These are phyloP conservation scores for Coregonus sp. DNA, from an alignment of 2,797 vertebrate species.

Conservation along the genomic window DNA sequence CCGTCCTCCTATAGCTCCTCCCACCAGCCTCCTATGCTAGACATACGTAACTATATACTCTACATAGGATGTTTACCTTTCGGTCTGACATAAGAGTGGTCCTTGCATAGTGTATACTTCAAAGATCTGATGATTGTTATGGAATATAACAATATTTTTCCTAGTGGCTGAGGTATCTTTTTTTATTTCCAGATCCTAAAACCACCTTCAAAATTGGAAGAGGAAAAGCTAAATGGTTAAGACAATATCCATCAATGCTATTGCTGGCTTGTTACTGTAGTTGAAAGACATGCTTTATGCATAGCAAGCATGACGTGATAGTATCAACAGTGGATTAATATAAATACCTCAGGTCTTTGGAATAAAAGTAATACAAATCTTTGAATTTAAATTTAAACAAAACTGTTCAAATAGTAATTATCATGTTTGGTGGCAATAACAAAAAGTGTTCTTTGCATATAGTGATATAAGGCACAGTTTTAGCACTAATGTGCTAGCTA, in stretches of 20 bases:
- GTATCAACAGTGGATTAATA: neutral
- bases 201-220: no score
- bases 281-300: neutral
- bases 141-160: neutral
- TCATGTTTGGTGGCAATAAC: constrained; percentile 33
- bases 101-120: constrained; percentile 9
- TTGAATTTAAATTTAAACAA: neutral
- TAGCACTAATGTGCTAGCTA: constrained; percentile 20
- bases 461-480: constrained; percentile 62
- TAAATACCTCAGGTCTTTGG: neutral
- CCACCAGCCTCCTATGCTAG: no score
- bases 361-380: neutral
- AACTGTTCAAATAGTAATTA: constrained; percentile 18
- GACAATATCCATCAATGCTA: neutral
- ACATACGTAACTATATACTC: neutral
- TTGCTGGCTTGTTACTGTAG: neutral
- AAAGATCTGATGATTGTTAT: neutral
- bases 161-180: neutral
- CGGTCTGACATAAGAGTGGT: constrained; percentile 3
- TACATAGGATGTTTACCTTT: neutral
- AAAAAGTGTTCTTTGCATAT: constrained; percentile 45
- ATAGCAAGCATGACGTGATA: neutral
- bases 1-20: no score
- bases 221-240: neutral
- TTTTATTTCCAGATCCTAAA: neutral